A percentile compares a stretch with the other conserved stretches of the same genome.
These are phyloP conservation scores for Picathartes gymnocephalus DNA, from an alignment of 2,113 vertebrate species.

Conservation along the genomic window DNA sequence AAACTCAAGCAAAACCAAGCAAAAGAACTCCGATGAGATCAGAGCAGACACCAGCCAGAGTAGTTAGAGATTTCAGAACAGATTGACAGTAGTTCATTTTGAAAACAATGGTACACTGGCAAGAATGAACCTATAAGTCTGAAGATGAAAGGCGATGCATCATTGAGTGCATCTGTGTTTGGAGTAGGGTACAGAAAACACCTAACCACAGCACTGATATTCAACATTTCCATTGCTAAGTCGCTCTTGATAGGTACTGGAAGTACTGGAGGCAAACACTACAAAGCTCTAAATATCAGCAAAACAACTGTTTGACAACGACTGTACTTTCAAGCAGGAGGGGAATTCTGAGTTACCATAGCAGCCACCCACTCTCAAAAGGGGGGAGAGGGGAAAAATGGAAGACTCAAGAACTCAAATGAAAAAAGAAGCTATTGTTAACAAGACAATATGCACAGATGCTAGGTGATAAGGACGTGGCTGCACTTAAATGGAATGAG, in stretches of 20 bases:
- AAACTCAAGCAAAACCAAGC: neutral
- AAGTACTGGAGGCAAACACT: neutral
- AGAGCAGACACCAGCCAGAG: neutral
- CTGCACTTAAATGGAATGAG: neutral
- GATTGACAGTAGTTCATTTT: neutral
- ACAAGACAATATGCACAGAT: constrained; percentile 39
- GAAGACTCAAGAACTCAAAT: neutral
- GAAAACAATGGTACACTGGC: neutral
- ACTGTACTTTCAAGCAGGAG: constrained; percentile 41
- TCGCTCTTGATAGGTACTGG: neutral
- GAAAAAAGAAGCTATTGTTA: constrained; percentile 64
- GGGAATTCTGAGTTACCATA: constrained; percentile 71
- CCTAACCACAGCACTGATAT: neutral
- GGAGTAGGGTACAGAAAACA: neutral
- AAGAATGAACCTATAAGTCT: neutral
- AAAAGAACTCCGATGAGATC: neutral
- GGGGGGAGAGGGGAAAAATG: neutral
- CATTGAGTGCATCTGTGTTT: neutral
- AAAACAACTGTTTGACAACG: constrained; percentile 24
- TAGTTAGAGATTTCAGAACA: neutral
- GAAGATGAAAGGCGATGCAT: neutral
- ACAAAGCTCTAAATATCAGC: constrained; percentile 41
- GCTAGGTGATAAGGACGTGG: neutral
- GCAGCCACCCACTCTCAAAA: constrained; percentile 71
- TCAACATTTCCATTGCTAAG: neutral